phyloP scores from a whole-genome alignment of 2,113 vertebrate species.

The human region GRCh38 chr13:109256501-109257000 shows the following conservation, averaged over 20 bases:
- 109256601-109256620: background rate
- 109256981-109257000: background rate
- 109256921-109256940: conserved; percentile 35
- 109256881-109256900: conserved; percentile 21
- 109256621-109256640: background rate
- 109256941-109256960: background rate
- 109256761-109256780: fast-evolving
- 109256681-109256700: background rate
- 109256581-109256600: background rate
- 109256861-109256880: conserved; percentile 52
- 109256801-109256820: conserved; percentile 20
- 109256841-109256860: background rate
- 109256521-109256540: too few relatives aligned
- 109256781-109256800: background rate
- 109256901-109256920: conserved; percentile 1
- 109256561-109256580: background rate
- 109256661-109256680: background rate
- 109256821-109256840: conserved; percentile 19
- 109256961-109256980: background rate
- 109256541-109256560: too few relatives aligned
- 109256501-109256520: too few relatives aligned
- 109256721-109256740: background rate
- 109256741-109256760: background rate
- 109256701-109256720: background rate
- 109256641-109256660: background rate